Evolutionary conservation across 2,797 vertebrate genomes (phyloP), one percentile per base, ranked within the genome.

Genomic region (Eremophila alpestris): DNA sequence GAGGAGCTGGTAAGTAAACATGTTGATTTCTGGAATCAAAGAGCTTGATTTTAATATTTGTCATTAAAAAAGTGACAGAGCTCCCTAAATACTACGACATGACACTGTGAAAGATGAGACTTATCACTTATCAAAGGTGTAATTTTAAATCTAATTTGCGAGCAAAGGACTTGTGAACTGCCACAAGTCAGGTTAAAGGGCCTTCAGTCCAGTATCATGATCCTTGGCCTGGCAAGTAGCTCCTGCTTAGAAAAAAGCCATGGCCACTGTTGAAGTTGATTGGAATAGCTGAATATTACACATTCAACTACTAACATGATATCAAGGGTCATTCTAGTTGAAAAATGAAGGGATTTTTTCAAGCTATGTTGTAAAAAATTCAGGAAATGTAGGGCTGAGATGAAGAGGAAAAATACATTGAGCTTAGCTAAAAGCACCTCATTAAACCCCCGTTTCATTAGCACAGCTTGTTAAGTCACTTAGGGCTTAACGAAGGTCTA

Each of bases 1-100:
- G 41, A 81, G 82, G n/a, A 88, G 79, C 59, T 88, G 94, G 80
- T 76, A 95, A 96, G 89, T 81, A 96, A 97, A 92, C 52, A 94
- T 49, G 73, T 75, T 92, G 92, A 91, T 92, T 93, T 91, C 87
- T 86, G 83, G 87, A 78, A 73, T 83, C 87, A 92, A 89, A 93
- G 87, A 83, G 52, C 55, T 67, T 58, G 60, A 52, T 83, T 97
- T 91, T 88, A 86, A 91, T 93, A 90, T 86, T 89, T 79, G 77
- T 93, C 82, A 90, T 87, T 87, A 11, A 85, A 92, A 84, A 87
- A 58, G 48, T 46, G 73, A 81, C 73, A 78, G 13, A 22, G 58
- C 34, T 83, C 83, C 80, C 58, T 92, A 75, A 91, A 69, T 52
- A 74, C 69, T 87, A 15, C 4, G 12, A 43, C 62, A 36, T 4